A percentile compares a stretch with the other conserved stretches of the same genome.
Evolutionary conservation across 1,140 invertebrate species (phyloP).

Genomic region (Calephelis nemesis): DNA sequence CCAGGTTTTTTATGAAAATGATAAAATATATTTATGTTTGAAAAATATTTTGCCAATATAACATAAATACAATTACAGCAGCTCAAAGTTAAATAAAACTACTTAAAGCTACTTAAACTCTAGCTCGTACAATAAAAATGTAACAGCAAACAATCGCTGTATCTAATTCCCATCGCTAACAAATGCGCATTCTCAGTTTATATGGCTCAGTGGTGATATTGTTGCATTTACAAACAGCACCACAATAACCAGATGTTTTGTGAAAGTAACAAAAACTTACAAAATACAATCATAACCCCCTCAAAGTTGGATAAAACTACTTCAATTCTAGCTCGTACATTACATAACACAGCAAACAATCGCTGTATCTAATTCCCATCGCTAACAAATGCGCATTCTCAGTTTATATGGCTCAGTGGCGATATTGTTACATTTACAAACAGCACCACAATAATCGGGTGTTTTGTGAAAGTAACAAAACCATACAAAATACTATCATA

Average conservation of each 20-base stretch:
- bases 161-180: constrained; percentile 45
- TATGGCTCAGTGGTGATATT: constrained; percentile 46
- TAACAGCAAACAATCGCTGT: constrained; percentile 27
- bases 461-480: constrained; percentile 21
- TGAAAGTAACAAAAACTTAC: too few species aligned
- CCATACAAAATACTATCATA: too few species aligned
- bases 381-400: constrained; percentile 31
- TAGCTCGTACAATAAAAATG: background rate
- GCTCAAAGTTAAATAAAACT: too few species aligned
- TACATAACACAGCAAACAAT: constrained; percentile 19
- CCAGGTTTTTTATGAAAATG: too few species aligned
- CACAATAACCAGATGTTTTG: constrained; percentile 60
- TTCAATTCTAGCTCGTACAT: background rate
- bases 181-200: constrained; percentile 28
- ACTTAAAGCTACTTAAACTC: too few species aligned
- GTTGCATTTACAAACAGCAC: constrained; percentile 60
- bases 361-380: constrained; percentile 48
- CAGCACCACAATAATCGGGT: constrained; percentile 63
- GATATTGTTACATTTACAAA: constrained; percentile 64
- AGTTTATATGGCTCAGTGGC: constrained; percentile 34
- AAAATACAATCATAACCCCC: too few species aligned
- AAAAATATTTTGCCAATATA: too few species aligned
- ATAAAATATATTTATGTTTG: too few species aligned
- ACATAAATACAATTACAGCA: too few species aligned
- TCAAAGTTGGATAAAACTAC: too few species aligned